Base-by-base conservation (phyloP, 1,140 invertebrate genomes). In the Thaumetopoea pityocampa region DNA sequence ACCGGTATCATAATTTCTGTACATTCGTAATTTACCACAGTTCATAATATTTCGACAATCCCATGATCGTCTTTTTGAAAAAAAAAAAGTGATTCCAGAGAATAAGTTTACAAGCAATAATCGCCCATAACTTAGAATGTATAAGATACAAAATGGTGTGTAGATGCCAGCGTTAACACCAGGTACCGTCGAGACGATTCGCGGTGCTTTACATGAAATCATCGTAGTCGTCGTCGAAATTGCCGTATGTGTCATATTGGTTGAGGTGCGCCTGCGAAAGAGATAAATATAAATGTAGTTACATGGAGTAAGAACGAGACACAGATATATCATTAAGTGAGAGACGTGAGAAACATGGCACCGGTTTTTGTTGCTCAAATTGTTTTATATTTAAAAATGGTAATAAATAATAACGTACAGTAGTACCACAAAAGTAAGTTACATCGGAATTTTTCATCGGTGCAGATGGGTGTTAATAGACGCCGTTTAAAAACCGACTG, bases 191-290 rank as follows among this genome's bases (percentile, higher is more conserved):
- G 28, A 29, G 24, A 4, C 4, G 18, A 10, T 14, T n/a, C 28
- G 46, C 38, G 27, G 27, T 34, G 34, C 15, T 37, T 72, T 73
- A 82, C 69, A 82, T 82, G 29, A 82, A 82, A 27, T 82, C 78
- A 23, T 79, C 71, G 37, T 60, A 82, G 10, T 82, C 78, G 16
- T 70, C 73, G 16, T 82, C 73, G 40, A 46, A 79, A 43, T 73
- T 76, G 10, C 74, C 74, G 18, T 82, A 79, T 15, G 62, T 42
- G 42, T 79, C 74, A 37, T 73, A 76, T 44, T 77, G 70, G 35
- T 76, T 79, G 26, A 82, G 67, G 41, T 79, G 72, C n/a, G 74
- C 73, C 78, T 82, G 73, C 1, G 70, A 72, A 24, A 37, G 51
- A 42, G 14, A 49, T 14, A 36, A 32, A n/a, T n/a, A n/a, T n/a